These are phyloP conservation scores for Polymixis lichenea DNA, from an alignment of 2,888 invertebrate genomes.

Conservation along the genomic window DNA sequence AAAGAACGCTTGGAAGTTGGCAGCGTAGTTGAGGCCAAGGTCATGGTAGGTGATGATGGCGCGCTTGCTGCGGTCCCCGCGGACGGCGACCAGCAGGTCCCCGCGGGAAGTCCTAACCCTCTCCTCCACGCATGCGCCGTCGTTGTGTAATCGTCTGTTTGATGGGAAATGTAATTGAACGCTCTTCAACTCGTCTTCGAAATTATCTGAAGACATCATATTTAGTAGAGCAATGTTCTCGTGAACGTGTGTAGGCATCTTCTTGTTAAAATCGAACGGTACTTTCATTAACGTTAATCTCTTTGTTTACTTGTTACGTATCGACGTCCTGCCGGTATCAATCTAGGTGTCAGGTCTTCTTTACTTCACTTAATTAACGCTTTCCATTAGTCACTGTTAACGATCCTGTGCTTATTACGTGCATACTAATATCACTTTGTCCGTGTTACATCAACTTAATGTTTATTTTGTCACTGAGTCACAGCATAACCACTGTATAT, in stretches of 20 bases:
- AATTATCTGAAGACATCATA: constrained; percentile 93
- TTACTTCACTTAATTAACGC: constrained; percentile 77
- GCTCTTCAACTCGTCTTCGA: constrained; percentile 97
- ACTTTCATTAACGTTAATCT: constrained; percentile 66
- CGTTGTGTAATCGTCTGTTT: constrained; percentile 90
- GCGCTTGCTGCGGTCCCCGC: constrained; percentile 97
- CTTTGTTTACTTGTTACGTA: constrained; percentile 62
- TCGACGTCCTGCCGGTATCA: constrained; percentile 54
- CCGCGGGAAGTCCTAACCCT: constrained; percentile 98
- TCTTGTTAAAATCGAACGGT: constrained; percentile 69
- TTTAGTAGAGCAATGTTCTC: constrained; percentile 92
- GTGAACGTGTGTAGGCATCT: constrained; percentile 86
- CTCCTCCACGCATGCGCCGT: constrained; percentile 91
- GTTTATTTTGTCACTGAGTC: constrained; percentile 76
- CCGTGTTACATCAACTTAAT: constrained; percentile 69
- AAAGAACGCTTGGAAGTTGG: constrained; percentile 98
- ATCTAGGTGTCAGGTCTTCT: constrained; percentile 57
- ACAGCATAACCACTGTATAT: constrained; percentile 75
- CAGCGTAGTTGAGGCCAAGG: constrained; percentile 98
- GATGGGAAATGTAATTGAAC: constrained; percentile 97
- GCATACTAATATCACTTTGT: constrained; percentile 77
- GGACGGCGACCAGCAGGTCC: constrained; percentile 97
- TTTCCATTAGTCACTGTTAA: constrained; percentile 75
- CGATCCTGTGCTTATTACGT: constrained; percentile 74
- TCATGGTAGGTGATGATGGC: constrained; percentile 99